Percentiles rank a stretch among this genome's conserved stretches.
phyloP scores from a whole-genome alignment of 1,140 invertebrate species.

The Temnothorax nylanderi region DNA sequence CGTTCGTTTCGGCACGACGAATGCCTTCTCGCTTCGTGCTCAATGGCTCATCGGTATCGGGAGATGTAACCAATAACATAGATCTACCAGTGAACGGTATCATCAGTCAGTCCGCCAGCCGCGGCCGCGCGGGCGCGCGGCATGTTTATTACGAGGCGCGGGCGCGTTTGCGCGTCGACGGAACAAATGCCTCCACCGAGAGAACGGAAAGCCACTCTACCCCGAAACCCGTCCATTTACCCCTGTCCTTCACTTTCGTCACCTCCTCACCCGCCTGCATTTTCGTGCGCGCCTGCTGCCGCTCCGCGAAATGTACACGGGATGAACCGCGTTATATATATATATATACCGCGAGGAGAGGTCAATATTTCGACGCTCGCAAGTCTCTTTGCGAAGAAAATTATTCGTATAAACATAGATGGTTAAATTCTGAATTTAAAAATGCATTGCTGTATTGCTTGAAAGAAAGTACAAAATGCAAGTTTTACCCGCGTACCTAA shows the following conservation, averaged over 20 bases:
- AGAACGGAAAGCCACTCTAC: conserved; percentile 67
- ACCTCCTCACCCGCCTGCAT: conserved; percentile 44
- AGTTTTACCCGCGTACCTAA: neutral
- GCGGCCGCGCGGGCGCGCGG: conserved; percentile 17
- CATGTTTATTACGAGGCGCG: conserved; percentile 75
- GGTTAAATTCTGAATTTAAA: neutral
- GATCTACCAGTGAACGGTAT: conserved; percentile 69
- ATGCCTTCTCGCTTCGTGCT: conserved; percentile 15
- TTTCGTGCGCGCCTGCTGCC: neutral
- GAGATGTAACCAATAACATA: conserved; percentile 69
- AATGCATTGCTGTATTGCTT: neutral
- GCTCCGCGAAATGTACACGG: neutral
- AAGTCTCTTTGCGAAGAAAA: conserved; percentile 5
- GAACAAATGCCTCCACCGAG: conserved; percentile 69
- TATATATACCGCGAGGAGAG: neutral
- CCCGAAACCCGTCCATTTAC: conserved; percentile 73
- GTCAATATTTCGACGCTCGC: conserved; percentile 26
- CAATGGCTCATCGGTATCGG: conserved; percentile 59
- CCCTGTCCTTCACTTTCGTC: conserved; percentile 75
- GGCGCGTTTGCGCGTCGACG: conserved; percentile 64
- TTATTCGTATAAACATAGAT: neutral
- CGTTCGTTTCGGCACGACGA: conserved; percentile 14
- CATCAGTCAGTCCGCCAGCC: conserved; percentile 72
- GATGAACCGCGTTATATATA: neutral
- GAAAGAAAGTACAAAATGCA: no score